Conservation (phyloP, 1,140 invertebrate genomes). For the Pentalonia nigronervosa region DNA sequence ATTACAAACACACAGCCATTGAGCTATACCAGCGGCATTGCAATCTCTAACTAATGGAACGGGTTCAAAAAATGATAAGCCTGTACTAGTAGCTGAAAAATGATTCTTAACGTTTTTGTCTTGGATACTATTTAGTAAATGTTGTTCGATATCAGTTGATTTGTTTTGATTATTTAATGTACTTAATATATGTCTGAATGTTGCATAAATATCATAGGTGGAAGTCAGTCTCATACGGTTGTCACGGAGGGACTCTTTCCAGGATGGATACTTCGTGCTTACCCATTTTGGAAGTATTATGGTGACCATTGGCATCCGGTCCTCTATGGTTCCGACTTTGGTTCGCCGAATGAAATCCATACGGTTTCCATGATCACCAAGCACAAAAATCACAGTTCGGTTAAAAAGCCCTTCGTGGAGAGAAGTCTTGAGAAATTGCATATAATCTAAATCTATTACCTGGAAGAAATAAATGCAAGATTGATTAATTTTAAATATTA, state of each 20-base stretch:
- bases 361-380: constrained; percentile 69
- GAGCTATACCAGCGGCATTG: constrained; percentile 65
- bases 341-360: constrained; percentile 74
- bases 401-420: constrained; percentile 64
- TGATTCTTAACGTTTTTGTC: constrained; percentile 60
- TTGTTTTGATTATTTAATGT: constrained; percentile 33
- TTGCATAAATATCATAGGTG: constrained; percentile 73
- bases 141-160: constrained; percentile 60
- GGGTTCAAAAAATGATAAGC: constrained; percentile 61
- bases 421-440: constrained; percentile 63
- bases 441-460: constrained; percentile 66
- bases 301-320: constrained; percentile 74
- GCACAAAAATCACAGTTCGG: constrained; percentile 66
- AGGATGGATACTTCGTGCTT: constrained; percentile 65
- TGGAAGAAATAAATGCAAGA: constrained; percentile 52
- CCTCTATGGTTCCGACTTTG: constrained; percentile 73
- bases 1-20: constrained; percentile 67
- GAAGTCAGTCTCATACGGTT: constrained; percentile 70
- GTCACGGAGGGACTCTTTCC: constrained; percentile 66
- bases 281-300: constrained; percentile 71
- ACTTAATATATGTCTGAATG: constrained; percentile 70
- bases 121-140: constrained; percentile 65
- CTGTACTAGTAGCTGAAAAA: constrained; percentile 56
- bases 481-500: not conserved
- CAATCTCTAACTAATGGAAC: constrained; percentile 65